Evolutionary conservation across 2,113 vertebrate genomes (phyloP).

Genomic region (Chloroceryle aenea): DNA sequence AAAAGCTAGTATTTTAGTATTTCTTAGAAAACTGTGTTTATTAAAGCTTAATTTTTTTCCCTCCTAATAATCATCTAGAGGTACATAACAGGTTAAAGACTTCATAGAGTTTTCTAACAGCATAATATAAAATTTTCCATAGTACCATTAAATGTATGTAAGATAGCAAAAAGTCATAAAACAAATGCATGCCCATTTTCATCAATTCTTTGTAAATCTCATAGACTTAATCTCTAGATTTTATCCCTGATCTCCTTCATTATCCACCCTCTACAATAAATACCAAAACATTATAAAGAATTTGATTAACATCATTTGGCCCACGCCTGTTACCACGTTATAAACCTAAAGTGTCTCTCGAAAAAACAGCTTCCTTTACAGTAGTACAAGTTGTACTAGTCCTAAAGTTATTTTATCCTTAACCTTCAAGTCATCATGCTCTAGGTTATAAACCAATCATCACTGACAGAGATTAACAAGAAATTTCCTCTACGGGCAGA

Average conservation of each 20-base stretch:
- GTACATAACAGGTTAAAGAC: neutral
- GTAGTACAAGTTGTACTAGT: neutral
- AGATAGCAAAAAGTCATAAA: neutral
- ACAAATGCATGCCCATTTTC: neutral
- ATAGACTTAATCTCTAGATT: neutral
- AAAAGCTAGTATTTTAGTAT: neutral
- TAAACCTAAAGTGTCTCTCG: neutral
- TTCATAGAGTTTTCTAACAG: neutral
- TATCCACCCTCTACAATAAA: neutral
- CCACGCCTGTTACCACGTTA: neutral
- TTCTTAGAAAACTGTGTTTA: neutral
- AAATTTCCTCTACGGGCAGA: constrained; percentile 5
- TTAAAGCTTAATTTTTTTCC: neutral
- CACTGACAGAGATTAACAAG: constrained; percentile 49
- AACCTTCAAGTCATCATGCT: constrained; percentile 32
- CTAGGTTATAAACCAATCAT: constrained; percentile 48
- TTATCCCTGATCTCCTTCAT: neutral
- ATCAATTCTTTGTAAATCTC: neutral
- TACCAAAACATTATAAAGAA: neutral
- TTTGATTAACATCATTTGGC: neutral
- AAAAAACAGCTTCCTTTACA: neutral
- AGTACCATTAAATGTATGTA: neutral
- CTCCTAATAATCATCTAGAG: neutral
- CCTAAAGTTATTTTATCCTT: constrained; percentile 7
- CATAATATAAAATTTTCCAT: neutral